Percentiles rank a stretch among this genome's conserved stretches.
These are phyloP conservation scores for Microcaecilia unicolor DNA, from an alignment of 2,797 vertebrate species.

Conservation along the genomic window DNA sequence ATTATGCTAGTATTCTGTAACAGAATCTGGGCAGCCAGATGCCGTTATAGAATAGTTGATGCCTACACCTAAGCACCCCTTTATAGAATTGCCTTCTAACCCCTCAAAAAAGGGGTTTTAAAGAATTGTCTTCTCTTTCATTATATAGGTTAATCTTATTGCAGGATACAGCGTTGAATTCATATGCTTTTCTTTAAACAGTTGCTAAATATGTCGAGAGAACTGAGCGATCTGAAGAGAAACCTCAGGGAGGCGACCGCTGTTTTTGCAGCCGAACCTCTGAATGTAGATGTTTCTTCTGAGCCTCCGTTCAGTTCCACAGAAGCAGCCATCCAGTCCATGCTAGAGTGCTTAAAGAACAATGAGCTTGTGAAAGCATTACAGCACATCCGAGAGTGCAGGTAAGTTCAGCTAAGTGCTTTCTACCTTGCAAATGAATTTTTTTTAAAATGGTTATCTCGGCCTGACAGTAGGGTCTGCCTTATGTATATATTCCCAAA, in stretches of 20 bases:
- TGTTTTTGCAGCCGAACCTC: slow-evolving; percentile 70
- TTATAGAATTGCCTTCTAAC: no score
- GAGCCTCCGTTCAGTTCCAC: slow-evolving; percentile 77
- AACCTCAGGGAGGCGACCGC: slow-evolving; percentile 85
- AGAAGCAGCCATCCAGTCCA: slow-evolving; percentile 87
- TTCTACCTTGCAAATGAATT: not conserved
- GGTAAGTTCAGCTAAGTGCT: slow-evolving; percentile 49
- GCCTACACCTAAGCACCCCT: no score
- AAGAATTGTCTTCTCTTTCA: no score
- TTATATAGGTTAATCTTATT: no score
- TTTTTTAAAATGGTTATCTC: not conserved
- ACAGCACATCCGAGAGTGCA: slow-evolving; percentile 89
- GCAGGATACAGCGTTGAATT: no score
- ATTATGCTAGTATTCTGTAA: no score
- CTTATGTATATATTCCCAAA: no score
- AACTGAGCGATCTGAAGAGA: slow-evolving; percentile 83
- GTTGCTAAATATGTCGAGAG: slow-evolving; percentile 95
- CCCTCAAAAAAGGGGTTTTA: no score
- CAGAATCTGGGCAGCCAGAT: no score
- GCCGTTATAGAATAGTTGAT: no score
- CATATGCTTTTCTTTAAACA: slow-evolving; percentile 34
- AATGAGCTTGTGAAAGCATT: slow-evolving; percentile 85
- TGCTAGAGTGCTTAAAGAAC: slow-evolving; percentile 90
- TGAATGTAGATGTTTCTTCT: slow-evolving; percentile 53
- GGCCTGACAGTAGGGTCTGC: not conserved